phyloP scores from a whole-genome alignment of 2,888 invertebrate genomes.

The Cerastis rubricosa region DNA sequence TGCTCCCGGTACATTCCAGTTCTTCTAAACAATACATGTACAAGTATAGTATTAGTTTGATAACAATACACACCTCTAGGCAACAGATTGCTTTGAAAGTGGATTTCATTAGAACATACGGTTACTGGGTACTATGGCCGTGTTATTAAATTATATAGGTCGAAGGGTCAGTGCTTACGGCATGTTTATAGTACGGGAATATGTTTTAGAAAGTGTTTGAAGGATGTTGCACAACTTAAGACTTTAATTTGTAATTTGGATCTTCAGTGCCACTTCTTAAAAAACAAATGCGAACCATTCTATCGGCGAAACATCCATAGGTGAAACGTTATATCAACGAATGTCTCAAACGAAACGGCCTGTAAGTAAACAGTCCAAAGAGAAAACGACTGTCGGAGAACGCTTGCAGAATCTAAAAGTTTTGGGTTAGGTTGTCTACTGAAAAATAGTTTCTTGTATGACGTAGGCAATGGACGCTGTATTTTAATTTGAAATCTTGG shows the following conservation, averaged over 20 bases:
- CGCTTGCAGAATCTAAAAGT: too few relatives aligned
- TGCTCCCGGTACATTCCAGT: constrained; percentile 48
- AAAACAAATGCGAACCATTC: too few relatives aligned
- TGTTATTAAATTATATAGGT: constrained; percentile 67
- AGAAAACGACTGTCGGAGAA: too few relatives aligned
- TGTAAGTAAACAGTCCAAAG: too few relatives aligned
- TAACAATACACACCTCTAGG: constrained; percentile 84
- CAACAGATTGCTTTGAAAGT: constrained; percentile 82
- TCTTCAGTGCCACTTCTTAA: background rate
- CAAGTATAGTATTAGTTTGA: constrained; percentile 79
- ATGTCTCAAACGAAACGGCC: too few relatives aligned
- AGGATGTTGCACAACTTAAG: constrained; percentile 23
- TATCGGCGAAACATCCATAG: too few relatives aligned
- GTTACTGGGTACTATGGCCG: constrained; percentile 67
- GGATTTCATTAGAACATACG: constrained; percentile 84
- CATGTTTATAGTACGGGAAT: constrained; percentile 46
- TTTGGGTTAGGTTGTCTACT: background rate
- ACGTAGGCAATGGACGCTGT: background rate
- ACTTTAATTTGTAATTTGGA: constrained; percentile 1
- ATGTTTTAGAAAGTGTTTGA: constrained; percentile 49
- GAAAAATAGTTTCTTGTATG: background rate
- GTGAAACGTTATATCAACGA: too few relatives aligned
- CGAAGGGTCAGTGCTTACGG: constrained; percentile 64
- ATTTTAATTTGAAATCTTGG: background rate
- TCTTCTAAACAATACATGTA: constrained; percentile 65